phyloP scores from a whole-genome alignment of 2,113 vertebrate genomes.

The Rana temporaria region DNA sequence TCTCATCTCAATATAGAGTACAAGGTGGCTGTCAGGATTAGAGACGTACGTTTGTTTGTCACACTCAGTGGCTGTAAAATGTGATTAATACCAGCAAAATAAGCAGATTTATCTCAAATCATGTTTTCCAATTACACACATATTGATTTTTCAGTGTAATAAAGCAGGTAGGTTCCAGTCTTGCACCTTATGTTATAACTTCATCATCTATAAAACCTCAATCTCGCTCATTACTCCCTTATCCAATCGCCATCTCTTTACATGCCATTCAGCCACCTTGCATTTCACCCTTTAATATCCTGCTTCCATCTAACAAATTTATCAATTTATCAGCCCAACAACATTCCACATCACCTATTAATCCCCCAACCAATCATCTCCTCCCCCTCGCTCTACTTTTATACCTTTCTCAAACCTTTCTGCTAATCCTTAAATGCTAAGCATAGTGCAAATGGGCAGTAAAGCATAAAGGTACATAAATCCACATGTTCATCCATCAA shows the following conservation, averaged over 20 bases:
- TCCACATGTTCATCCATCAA: slow-evolving; percentile 17
- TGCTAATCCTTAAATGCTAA: neutral
- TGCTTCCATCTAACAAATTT: neutral
- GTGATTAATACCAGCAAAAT: slow-evolving; percentile 10
- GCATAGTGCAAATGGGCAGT: neutral
- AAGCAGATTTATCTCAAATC: slow-evolving; percentile 24
- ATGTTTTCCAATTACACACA: slow-evolving; percentile 31
- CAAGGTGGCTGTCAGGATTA: neutral
- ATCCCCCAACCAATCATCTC: neutral
- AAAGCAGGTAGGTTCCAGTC: slow-evolving; percentile 11
- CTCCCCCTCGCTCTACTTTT: neutral
- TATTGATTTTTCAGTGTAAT: slow-evolving; percentile 28
- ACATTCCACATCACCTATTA: neutral
- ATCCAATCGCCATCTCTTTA: neutral
- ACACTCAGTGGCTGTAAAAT: slow-evolving; percentile 3
- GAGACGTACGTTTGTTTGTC: slow-evolving; percentile 8
- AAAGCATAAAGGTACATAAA: slow-evolving; percentile 2
- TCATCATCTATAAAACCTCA: slow-evolving; percentile 6
- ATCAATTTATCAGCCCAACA: neutral
- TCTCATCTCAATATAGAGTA: neutral
- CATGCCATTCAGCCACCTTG: neutral
- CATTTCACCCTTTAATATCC: neutral
- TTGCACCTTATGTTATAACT: slow-evolving; percentile 24
- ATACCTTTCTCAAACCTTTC: neutral
- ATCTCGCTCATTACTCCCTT: neutral